Base-by-base conservation (phyloP, 2,888 invertebrate genomes). In the Epiblema foenella region DNA sequence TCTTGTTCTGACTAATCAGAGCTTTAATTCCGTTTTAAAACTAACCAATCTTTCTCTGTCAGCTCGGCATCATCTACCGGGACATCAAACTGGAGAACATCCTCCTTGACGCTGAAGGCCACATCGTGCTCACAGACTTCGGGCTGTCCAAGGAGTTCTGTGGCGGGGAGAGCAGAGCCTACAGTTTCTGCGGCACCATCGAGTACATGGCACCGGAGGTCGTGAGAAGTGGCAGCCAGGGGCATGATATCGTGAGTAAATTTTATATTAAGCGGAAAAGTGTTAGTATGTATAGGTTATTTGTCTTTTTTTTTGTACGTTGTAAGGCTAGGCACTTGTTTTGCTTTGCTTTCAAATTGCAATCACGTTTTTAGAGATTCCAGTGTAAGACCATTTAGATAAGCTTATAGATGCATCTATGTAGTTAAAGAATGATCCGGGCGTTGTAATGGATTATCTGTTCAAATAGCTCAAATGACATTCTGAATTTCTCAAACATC, bases 11-110 rank as follows among this genome's bases (percentile, higher is more conserved):
- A 24, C 24, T 24, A 24, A 1, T 24, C 24, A 3, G 33, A 5
- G 33, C 33, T 7, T 33, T 0, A 33, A 33, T 5, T 33, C 8
- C 33, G 5, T 0, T 7, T 33, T 5, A 5, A 7, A 33, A 33
- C 33, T 57, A 42, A 56, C 46, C 7, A 10, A 68, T 29, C 42
- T 64, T 72, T 63, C 64, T 39, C 63, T 77, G 93, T n/a, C 95
- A 98, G 97, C 94, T 98, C 89, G 98, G 98, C 77, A 98, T 99
- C 74, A 99, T 99, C 84, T 99, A 99, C 93, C 96, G 99, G 73
- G 99, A 99, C 90, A 98, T 99, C 79, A 99, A 99, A 86, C 93
- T 99, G 78, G 99, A 99, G 90, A 99, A 99, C 90, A 99, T 99
- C 74, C 95, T 99, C 37, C 94, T 99, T 75, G 99, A 99, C 93